Evolutionary conservation across 2,113 vertebrate genomes (phyloP).

Genomic region (Regulus satrapa): DNA sequence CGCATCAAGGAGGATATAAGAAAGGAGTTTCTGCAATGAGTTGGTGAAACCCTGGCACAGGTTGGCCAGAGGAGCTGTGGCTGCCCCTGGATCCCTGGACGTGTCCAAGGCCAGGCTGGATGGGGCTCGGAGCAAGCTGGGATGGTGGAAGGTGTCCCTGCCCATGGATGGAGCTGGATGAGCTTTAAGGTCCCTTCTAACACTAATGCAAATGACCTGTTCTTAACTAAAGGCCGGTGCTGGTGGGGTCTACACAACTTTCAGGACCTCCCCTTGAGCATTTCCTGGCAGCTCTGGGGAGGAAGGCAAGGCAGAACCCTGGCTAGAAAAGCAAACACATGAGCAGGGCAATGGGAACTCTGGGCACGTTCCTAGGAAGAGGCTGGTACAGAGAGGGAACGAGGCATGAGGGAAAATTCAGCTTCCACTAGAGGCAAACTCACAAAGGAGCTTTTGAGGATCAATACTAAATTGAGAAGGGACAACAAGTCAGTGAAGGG

Average conservation of each 20-base stretch:
- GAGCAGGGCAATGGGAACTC: neutral
- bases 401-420: neutral
- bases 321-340: neutral
- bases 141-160: accelerated
- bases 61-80: neutral
- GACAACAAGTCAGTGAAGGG: neutral
- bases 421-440: neutral
- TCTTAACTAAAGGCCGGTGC: neutral
- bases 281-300: neutral
- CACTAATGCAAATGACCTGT: neutral
- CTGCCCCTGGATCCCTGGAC: neutral
- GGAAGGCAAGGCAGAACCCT: neutral
- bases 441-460: neutral
- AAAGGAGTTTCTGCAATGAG: neutral
- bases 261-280: neutral
- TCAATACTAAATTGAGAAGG: neutral
- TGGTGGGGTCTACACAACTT: neutral
- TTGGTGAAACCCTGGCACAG: neutral
- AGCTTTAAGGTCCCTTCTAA: neutral
- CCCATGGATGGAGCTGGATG: neutral
- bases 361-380: accelerated
- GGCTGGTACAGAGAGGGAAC: neutral
- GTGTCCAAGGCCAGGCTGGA: neutral
- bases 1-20: accelerated
- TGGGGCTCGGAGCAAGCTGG: accelerated